Evolutionary conservation across 2,797 vertebrate genomes (phyloP).

Genomic region (Acipenser transmontanus): DNA sequence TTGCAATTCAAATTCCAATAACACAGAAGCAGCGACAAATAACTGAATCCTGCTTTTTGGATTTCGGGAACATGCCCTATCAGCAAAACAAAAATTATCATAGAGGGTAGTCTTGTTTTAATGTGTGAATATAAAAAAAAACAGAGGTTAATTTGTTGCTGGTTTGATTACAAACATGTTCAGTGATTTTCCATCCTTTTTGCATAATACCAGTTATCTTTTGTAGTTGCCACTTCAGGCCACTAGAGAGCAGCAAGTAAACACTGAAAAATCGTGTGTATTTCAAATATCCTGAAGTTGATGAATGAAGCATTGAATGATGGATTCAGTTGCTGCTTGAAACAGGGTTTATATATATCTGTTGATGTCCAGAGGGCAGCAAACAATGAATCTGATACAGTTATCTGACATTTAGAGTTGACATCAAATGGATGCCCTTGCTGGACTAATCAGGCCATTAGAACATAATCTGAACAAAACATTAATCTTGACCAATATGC

Average conservation of each 20-base stretch:
- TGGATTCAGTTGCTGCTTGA: conserved; percentile 24
- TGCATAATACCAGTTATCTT: neutral
- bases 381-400: conserved; percentile 11
- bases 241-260: neutral
- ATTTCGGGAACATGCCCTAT: too few species aligned
- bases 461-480: too few species aligned
- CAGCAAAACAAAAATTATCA: too few species aligned
- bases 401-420: neutral
- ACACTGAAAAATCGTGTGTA: neutral
- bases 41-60: too few species aligned
- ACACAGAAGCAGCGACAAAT: too few species aligned
- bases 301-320: neutral
- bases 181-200: neutral
- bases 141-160: neutral
- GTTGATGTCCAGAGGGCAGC: conserved; percentile 8
- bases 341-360: conserved; percentile 28
- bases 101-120: too few species aligned
- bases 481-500: too few species aligned
- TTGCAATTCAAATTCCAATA: too few species aligned
- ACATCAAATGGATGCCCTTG: neutral
- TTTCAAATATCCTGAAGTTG: too few species aligned
- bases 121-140: too few species aligned
- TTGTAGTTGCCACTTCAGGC: neutral
- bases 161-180: neutral
- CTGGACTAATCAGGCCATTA: too few species aligned